Percentiles rank a stretch among this genome's conserved stretches.
Conservation (phyloP, 2,888 invertebrate species). For the Sphaerophoria rueppellii region DNA sequence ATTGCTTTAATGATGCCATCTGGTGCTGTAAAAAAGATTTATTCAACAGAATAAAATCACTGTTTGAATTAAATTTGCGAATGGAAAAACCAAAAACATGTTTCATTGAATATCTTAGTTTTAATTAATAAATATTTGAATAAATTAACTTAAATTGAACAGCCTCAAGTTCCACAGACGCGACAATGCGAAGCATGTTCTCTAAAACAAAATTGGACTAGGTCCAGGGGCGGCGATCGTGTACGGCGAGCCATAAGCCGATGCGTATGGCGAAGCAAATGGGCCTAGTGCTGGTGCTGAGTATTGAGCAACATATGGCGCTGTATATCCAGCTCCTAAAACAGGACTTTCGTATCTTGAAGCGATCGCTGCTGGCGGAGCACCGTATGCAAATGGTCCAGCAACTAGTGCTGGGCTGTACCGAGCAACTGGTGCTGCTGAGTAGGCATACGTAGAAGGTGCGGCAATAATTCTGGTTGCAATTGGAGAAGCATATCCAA, state of each 20-base stretch:
- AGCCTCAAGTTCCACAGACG: neutral
- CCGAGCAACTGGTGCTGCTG: constrained; percentile 56
- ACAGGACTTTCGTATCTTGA: constrained; percentile 52
- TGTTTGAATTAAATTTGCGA: neutral
- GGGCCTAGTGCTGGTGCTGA: constrained; percentile 65
- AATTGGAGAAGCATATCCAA: constrained; percentile 77
- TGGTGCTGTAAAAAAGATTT: no score
- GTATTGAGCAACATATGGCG: constrained; percentile 55
- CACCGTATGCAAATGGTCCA: constrained; percentile 20
- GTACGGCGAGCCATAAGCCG: constrained; percentile 33
- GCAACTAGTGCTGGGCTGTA: constrained; percentile 75
- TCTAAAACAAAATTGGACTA: constrained; percentile 66
- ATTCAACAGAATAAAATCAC: no score
- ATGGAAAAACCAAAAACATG: neutral
- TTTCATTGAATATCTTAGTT: neutral
- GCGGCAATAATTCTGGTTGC: constrained; percentile 77
- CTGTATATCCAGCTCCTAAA: constrained; percentile 69
- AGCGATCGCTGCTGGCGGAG: constrained; percentile 9
- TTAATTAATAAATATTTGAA: constrained; percentile 14
- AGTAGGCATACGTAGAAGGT: constrained; percentile 30
- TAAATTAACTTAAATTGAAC: constrained; percentile 24
- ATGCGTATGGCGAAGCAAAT: constrained; percentile 60
- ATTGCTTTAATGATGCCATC: no score
- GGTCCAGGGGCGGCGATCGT: constrained; percentile 75
- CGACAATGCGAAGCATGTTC: neutral